A percentile compares a stretch with the other conserved stretches of the same genome.
These are phyloP conservation scores for Procambarus clarkii DNA, from an alignment of 1,140 invertebrate genomes.

Conservation along the genomic window DNA sequence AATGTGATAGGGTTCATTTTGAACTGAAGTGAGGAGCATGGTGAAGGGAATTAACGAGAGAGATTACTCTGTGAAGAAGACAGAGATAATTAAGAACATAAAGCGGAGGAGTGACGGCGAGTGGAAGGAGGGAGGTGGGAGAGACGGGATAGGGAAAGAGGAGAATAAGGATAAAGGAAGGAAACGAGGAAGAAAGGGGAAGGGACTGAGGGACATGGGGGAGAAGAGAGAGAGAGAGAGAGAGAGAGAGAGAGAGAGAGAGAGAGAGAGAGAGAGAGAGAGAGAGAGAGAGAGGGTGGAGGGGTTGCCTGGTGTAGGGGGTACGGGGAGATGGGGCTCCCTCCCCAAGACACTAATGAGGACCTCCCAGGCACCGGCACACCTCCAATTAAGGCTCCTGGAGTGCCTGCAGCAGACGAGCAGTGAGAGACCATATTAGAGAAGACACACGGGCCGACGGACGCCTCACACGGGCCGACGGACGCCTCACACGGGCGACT, in stretches of 20 bases:
- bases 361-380: conserved; percentile 38
- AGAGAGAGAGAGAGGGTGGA: background rate
- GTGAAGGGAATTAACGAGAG: background rate
- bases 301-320: background rate
- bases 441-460: background rate
- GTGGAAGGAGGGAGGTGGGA: background rate
- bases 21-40: too few species aligned
- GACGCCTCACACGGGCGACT: background rate
- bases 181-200: too few species aligned
- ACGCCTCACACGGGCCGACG: background rate
- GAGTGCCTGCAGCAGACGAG: conserved; percentile 30
- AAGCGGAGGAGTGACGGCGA: background rate
- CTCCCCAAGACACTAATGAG: conserved; percentile 50
- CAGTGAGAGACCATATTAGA: background rate
- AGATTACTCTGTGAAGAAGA: background rate
- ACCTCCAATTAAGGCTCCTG: conserved; percentile 49
- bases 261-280: background rate
- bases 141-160: background rate
- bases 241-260: background rate
- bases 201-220: background rate
- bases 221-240: background rate
- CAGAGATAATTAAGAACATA: background rate
- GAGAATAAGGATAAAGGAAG: background rate
- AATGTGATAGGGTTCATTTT: too few species aligned
- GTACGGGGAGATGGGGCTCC: background rate